Evolutionary conservation across 2,797 vertebrate species (phyloP).

Genomic region (Oceanodroma leucorhoa): DNA sequence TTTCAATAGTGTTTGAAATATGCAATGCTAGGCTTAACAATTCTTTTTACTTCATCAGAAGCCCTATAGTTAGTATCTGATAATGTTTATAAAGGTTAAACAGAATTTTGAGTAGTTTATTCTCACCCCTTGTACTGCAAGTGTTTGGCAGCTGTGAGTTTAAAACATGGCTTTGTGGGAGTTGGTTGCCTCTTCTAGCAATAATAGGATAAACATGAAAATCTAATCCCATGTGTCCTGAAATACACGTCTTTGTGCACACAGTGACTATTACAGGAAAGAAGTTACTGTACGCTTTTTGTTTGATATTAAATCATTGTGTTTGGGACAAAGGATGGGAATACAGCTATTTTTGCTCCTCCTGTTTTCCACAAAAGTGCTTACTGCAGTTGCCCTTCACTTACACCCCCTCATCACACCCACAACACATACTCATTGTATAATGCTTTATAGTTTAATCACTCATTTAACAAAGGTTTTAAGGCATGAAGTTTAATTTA

Average conservation of each 20-base stretch:
- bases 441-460: slow-evolving; percentile 20
- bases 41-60: not conserved
- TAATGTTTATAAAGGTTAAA: not conserved
- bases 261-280: not conserved
- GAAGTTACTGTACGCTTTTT: not conserved
- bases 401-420: not conserved
- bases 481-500: slow-evolving; percentile 14
- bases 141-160: not conserved
- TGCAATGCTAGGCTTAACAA: not conserved
- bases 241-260: not conserved
- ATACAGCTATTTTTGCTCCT: slow-evolving; percentile 2
- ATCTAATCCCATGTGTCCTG: not conserved
- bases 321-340: not conserved
- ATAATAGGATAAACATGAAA: not conserved
- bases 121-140: not conserved
- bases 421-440: not conserved
- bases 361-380: not conserved
- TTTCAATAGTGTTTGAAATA: not conserved
- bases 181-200: not conserved
- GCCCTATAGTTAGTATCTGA: not conserved
- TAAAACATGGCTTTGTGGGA: not conserved
- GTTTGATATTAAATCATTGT: not conserved
- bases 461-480: slow-evolving; percentile 9
- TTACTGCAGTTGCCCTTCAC: not conserved
- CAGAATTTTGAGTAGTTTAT: not conserved